A percentile compares a stretch with the other conserved stretches of the same genome.
Evolutionary conservation across 2,888 invertebrate genomes (phyloP).

Genomic region (Amphipoea oculea): DNA sequence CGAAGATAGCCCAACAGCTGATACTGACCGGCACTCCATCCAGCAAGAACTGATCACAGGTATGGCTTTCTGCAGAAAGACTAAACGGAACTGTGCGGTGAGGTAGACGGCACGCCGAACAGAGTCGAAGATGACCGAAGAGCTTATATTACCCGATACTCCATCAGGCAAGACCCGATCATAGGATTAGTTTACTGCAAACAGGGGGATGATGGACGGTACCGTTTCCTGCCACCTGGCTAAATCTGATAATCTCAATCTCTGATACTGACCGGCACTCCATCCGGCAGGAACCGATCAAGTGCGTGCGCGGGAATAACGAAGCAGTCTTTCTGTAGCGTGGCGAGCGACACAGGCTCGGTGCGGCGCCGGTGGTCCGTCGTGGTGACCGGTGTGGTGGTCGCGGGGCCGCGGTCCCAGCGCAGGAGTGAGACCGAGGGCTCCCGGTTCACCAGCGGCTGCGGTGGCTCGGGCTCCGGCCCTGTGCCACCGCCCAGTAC

Average conservation of each 20-base stretch:
- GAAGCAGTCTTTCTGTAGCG: conserved; percentile 97
- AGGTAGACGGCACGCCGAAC: background rate
- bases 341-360: conserved; percentile 94
- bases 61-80: background rate
- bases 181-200: conserved; percentile 14
- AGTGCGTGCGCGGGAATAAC: conserved; percentile 97
- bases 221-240: too few species aligned
- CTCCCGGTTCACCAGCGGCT: conserved; percentile 93
- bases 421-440: conserved; percentile 91
- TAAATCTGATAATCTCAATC: too few species aligned
- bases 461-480: conserved; percentile 93
- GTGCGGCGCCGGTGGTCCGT: conserved; percentile 84
- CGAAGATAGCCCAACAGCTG: background rate
- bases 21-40: background rate
- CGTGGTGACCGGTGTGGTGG: conserved; percentile 81
- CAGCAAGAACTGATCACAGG: background rate
- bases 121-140: background rate
- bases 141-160: conserved; percentile 92
- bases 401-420: conserved; percentile 84
- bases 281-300: conserved; percentile 96
- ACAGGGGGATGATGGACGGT: too few species aligned
- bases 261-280: conserved; percentile 93
- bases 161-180: conserved; percentile 97
- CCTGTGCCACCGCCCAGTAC: conserved; percentile 91
- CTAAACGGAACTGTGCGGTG: background rate